Percentiles rank a stretch among this genome's conserved stretches.
Evolutionary conservation across 2,888 invertebrate species (phyloP).

Genomic region (Drosophila prolongata): DNA sequence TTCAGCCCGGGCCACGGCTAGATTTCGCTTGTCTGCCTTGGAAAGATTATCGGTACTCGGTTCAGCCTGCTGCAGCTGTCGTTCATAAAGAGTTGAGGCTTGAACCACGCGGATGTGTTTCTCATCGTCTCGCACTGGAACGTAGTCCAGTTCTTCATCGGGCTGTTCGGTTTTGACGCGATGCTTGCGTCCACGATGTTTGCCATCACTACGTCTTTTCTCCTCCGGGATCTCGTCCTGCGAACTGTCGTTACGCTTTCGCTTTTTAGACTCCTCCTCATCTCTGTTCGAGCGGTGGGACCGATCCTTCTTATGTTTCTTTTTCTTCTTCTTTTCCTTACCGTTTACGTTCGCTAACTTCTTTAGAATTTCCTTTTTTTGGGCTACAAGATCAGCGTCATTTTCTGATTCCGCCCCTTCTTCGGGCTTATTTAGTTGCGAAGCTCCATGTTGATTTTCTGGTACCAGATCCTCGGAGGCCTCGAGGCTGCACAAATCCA

Average conservation of each 20-base stretch:
- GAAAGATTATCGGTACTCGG: not conserved
- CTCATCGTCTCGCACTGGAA: conserved; percentile 32
- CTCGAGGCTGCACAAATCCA: conserved; percentile 24
- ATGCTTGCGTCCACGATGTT: not conserved
- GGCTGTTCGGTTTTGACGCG: conserved; percentile 3
- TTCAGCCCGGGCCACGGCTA: conserved; percentile 43
- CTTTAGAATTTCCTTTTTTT: not conserved
- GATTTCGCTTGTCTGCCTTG: conserved; percentile 43
- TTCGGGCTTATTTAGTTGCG: too few relatives aligned
- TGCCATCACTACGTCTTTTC: not conserved
- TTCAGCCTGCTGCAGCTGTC: not conserved
- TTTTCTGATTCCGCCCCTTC: not conserved
- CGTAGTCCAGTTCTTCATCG: conserved; percentile 2
- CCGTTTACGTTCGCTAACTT: not conserved
- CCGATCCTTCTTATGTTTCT: conserved; percentile 22
- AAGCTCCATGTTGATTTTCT: not conserved
- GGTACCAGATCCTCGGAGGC: not conserved
- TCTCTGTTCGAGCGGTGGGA: conserved; percentile 11
- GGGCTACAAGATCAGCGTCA: not conserved
- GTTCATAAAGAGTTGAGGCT: not conserved
- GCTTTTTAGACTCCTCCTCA: conserved; percentile 4
- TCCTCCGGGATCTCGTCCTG: conserved; percentile 4
- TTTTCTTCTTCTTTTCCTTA: conserved; percentile 16
- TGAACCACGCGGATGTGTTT: conserved; percentile 8
- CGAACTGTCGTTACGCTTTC: not conserved